Evolutionary conservation across 1,140 invertebrate species (phyloP).

Genomic region (Trinorchestia longiramus): DNA sequence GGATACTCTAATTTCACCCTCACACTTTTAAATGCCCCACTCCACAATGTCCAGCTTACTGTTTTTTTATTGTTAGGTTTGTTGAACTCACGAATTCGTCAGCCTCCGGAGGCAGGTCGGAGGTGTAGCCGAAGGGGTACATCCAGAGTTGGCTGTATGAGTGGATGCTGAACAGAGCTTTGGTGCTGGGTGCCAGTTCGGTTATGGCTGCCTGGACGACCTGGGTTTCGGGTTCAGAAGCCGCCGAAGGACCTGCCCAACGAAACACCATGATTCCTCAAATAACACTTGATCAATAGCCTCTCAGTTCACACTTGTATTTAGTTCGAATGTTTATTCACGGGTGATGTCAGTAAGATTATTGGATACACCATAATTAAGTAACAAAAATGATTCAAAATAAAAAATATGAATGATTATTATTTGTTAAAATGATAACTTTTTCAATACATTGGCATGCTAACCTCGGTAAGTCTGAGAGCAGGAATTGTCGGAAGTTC

Average conservation of each 20-base stretch:
- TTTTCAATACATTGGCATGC: too few species aligned
- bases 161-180: slow-evolving; percentile 86
- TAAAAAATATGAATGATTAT: too few species aligned
- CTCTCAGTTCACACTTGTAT: too few species aligned
- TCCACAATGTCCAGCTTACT: too few species aligned
- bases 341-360: too few species aligned
- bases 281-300: not conserved
- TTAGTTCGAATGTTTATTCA: too few species aligned
- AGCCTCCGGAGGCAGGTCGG: slow-evolving; percentile 58
- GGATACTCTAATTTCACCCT: too few species aligned
- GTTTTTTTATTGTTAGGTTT: not conserved
- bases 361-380: too few species aligned
- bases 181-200: slow-evolving; percentile 70
- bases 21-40: too few species aligned
- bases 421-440: too few species aligned
- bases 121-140: slow-evolving; percentile 86
- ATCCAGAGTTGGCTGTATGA: slow-evolving; percentile 90
- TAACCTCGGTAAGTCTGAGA: slow-evolving; percentile 74
- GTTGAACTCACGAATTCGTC: slow-evolving; percentile 58
- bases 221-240: slow-evolving; percentile 69
- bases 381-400: too few species aligned
- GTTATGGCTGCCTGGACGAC: slow-evolving; percentile 67
- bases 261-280: not conserved
- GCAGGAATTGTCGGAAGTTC: slow-evolving; percentile 72
- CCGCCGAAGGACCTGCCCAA: slow-evolving; percentile 63